These are phyloP conservation scores for Ahaetulla prasina DNA, from an alignment of 2,113 vertebrate species.

Conservation along the genomic window DNA sequence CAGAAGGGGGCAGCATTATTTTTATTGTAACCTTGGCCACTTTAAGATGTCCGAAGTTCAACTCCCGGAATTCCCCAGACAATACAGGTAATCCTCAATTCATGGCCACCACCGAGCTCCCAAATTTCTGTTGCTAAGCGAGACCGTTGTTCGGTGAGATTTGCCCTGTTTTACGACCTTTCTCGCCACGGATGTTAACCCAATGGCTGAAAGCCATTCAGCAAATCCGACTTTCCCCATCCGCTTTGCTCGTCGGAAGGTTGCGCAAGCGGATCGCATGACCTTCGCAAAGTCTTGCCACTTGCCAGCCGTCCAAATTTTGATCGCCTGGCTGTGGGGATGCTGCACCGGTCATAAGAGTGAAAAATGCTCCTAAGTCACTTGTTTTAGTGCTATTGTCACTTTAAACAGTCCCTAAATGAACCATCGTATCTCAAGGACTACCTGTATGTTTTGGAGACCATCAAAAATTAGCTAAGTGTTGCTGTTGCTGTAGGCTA, in stretches of 20 bases:
- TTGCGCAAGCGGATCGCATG: no score
- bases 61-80: not conserved
- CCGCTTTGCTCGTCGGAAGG: no score
- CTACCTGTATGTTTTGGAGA: not conserved
- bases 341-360: no score
- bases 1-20: accelerated
- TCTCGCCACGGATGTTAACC: no score
- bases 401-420: not conserved
- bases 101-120: no score
- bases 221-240: not conserved
- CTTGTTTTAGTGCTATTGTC: not conserved
- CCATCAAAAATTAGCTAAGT: not conserved
- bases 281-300: no score
- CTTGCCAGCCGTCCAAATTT: no score
- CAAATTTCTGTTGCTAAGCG: not conserved
- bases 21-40: not conserved
- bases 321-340: not conserved
- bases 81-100: not conserved
- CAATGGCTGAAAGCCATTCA: not conserved
- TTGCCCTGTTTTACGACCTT: not conserved
- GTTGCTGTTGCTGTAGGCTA: not conserved
- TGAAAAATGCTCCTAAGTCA: not conserved
- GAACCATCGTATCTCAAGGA: not conserved
- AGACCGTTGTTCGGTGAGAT: not conserved
- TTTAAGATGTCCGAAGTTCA: not conserved